Percentiles rank a stretch among this genome's conserved stretches.
Evolutionary conservation across 2,113 vertebrate genomes (phyloP).

Genomic region (Forbesichthys papilliferus): DNA sequence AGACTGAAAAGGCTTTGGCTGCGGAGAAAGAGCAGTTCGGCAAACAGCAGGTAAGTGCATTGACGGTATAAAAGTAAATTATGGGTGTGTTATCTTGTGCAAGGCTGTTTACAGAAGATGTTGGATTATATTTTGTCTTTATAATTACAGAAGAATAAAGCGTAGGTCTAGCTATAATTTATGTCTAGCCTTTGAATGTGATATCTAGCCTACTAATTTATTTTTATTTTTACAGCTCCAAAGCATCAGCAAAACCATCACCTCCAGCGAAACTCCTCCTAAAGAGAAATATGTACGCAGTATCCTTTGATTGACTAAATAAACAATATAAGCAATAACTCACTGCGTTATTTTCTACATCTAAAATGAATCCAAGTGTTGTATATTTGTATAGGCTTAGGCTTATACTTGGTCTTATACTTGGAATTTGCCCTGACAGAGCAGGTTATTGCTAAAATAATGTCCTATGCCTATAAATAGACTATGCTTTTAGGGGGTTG

Average conservation of each 20-base stretch:
- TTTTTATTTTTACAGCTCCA: constrained; percentile 79
- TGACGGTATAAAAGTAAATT: not conserved
- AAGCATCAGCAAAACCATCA: constrained; percentile 92
- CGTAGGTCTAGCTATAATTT: not conserved
- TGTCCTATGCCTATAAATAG: too few species aligned
- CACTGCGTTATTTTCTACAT: too few species aligned
- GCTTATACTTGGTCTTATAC: too few species aligned
- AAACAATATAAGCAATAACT: too few species aligned
- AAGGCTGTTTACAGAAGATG: too few species aligned
- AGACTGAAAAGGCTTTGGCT: constrained; percentile 75
- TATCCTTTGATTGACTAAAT: constrained; percentile 81
- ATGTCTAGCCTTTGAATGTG: not conserved
- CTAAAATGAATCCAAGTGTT: too few species aligned
- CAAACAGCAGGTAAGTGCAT: constrained; percentile 72
- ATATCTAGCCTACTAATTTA: not conserved
- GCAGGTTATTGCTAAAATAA: too few species aligned
- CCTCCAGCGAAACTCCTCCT: constrained; percentile 84
- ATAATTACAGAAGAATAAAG: not conserved
- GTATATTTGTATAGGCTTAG: too few species aligned
- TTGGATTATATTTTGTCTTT: not conserved
- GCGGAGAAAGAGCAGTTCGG: constrained; percentile 77
- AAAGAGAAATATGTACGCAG: constrained; percentile 97
- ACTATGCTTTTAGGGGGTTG: too few species aligned
- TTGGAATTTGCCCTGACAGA: too few species aligned
- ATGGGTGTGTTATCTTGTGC: not conserved